These are phyloP conservation scores for Oscarella lobularis DNA, from an alignment of 37 sponge, comb jelly and placozoan species.

Conservation along the genomic window DNA sequence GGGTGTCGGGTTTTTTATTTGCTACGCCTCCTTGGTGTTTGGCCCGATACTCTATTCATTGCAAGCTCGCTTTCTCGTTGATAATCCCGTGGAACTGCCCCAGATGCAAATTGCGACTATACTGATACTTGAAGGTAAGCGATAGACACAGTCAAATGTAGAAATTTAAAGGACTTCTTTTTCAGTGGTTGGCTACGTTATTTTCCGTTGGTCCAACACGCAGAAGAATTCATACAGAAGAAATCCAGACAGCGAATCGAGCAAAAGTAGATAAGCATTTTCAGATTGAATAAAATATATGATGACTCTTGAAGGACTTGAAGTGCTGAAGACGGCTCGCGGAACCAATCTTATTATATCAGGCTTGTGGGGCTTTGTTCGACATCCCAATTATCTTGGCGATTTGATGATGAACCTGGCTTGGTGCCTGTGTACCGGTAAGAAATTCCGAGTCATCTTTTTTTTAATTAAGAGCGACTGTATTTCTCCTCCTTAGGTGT, in stretches of 20 bases:
- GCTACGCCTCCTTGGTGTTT: slow-evolving; percentile 76
- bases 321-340: slow-evolving; percentile 44
- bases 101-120: not conserved
- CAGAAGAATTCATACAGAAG: slow-evolving; percentile 65
- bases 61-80: slow-evolving; percentile 76
- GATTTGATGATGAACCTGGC: slow-evolving; percentile 87
- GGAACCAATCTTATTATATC: slow-evolving; percentile 74
- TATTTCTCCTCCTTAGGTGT: no score
- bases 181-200: slow-evolving; percentile 39
- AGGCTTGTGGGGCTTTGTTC: slow-evolving; percentile 86
- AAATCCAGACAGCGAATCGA: slow-evolving; percentile 39
- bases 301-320: slow-evolving; percentile 13
- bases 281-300: no score
- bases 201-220: slow-evolving; percentile 63
- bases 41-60: slow-evolving; percentile 79
- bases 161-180: no score
- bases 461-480: no score
- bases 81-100: slow-evolving; percentile 48
- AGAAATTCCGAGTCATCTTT: no score
- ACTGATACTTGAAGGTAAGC: not conserved
- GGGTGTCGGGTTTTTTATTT: slow-evolving; percentile 91
- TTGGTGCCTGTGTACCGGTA: slow-evolving; percentile 39
- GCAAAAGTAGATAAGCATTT: not conserved
- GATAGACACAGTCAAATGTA: not conserved
- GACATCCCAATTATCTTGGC: slow-evolving; percentile 90